These are phyloP conservation scores for Gila robusta DNA, from an alignment of 2,797 vertebrate species.

Conservation along the genomic window DNA sequence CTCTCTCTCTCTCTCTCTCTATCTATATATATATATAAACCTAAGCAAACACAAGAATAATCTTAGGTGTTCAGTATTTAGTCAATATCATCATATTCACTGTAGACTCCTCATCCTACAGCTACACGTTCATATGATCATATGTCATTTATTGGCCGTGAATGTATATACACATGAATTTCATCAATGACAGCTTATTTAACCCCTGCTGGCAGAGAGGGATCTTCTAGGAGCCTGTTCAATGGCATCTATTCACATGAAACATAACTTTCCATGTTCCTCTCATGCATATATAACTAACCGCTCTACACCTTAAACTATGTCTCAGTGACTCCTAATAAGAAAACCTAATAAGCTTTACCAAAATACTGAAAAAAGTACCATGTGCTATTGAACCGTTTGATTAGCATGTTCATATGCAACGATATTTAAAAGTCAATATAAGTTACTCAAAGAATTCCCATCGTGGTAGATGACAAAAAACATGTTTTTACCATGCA, in stretches of 20 bases:
- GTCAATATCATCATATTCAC: not conserved
- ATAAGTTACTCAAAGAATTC: not conserved
- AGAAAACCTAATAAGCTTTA: slow-evolving; percentile 9
- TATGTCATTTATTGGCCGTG: not conserved
- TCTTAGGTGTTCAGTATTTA: not conserved
- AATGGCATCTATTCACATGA: slow-evolving; percentile 41
- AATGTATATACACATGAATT: slow-evolving; percentile 16
- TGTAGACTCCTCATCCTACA: not conserved
- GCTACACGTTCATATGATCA: not conserved
- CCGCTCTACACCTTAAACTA: slow-evolving; percentile 1
- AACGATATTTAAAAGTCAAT: not conserved
- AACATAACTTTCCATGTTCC: slow-evolving; percentile 34
- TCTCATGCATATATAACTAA: slow-evolving; percentile 28
- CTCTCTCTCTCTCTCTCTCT: not conserved
- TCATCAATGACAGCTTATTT: slow-evolving; percentile 34
- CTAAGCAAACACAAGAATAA: not conserved
- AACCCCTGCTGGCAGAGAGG: slow-evolving; percentile 38
- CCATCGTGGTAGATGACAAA: not conserved
- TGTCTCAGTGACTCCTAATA: not conserved
- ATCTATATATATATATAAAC: not conserved
- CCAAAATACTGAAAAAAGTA: not conserved
- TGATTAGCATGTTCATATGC: not conserved
- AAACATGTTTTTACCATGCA: not conserved
- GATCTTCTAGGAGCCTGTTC: slow-evolving; percentile 21
- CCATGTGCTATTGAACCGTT: not conserved